phyloP scores from a whole-genome alignment of 2,797 vertebrate genomes.

The Psittacula derbiana region DNA sequence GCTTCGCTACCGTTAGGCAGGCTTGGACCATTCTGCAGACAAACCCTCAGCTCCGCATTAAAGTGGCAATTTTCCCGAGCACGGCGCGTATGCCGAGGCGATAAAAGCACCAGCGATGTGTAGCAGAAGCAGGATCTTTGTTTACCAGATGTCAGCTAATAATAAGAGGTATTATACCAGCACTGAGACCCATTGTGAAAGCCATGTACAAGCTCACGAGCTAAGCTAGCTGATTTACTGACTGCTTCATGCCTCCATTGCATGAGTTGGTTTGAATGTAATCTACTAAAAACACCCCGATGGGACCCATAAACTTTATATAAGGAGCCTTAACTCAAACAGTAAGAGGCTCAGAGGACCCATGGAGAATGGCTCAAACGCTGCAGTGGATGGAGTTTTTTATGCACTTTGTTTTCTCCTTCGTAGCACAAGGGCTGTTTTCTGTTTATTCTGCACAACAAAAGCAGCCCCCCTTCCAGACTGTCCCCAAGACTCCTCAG shows the following conservation, averaged over 20 bases:
- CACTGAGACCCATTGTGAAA: slow-evolving; percentile 6
- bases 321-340: slow-evolving; percentile 79
- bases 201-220: not conserved
- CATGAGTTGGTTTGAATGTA: slow-evolving; percentile 70
- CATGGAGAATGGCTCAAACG: slow-evolving; percentile 22
- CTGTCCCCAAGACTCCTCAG: not conserved
- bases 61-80: not conserved
- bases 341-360: slow-evolving; percentile 67
- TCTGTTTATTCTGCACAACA: slow-evolving; percentile 28
- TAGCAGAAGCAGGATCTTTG: slow-evolving; percentile 24
- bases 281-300: slow-evolving; percentile 72
- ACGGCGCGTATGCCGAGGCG: accelerated
- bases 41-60: not conserved
- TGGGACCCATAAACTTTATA: slow-evolving; percentile 76
- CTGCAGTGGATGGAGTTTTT: not conserved
- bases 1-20: accelerated
- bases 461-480: not conserved
- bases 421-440: not conserved
- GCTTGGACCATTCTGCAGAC: not conserved
- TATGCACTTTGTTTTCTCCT: not conserved
- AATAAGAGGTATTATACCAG: slow-evolving; percentile 26
- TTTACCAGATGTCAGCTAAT: slow-evolving; percentile 58
- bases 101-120: not conserved
- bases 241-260: slow-evolving; percentile 27
- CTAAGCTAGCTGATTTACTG: slow-evolving; percentile 58